A percentile compares a stretch with the other conserved stretches of the same genome.
phyloP scores from a whole-genome alignment of 2,888 invertebrate genomes.

The Drosophila bunnanda region DNA sequence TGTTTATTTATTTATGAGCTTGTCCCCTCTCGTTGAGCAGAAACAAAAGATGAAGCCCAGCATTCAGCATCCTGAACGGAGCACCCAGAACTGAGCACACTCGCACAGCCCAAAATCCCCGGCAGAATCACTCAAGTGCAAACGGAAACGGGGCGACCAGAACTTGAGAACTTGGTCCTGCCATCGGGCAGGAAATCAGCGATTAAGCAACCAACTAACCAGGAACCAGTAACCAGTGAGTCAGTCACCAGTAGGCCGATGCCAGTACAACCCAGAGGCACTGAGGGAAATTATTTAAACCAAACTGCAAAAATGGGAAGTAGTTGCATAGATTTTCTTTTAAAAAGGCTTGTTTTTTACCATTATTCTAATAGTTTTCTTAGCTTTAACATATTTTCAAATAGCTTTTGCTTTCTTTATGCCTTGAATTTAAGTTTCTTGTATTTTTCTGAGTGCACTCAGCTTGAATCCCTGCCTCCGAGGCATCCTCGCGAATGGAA shows the following conservation, averaged over 20 bases:
- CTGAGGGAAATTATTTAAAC: background rate
- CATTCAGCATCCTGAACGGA: slow-evolving; percentile 32
- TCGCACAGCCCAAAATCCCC: too few relatives aligned
- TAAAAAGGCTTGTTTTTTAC: accelerated
- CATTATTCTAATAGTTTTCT: background rate
- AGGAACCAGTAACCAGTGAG: slow-evolving; percentile 33
- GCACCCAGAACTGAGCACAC: slow-evolving; percentile 43
- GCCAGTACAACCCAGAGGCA: background rate
- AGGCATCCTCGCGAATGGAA: slow-evolving; percentile 49
- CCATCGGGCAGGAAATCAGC: slow-evolving; percentile 74
- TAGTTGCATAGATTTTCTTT: background rate
- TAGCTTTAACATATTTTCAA: background rate
- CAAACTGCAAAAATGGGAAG: accelerated
- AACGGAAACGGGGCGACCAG: slow-evolving; percentile 73
- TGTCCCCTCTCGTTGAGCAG: slow-evolving; percentile 65
- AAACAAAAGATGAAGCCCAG: slow-evolving; percentile 66
- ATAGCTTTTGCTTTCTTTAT: too few relatives aligned
- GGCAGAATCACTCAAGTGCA: slow-evolving; percentile 77
- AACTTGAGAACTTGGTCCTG: slow-evolving; percentile 73
- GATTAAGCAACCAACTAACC: slow-evolving; percentile 77
- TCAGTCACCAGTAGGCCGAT: slow-evolving; percentile 31
- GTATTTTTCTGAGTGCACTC: slow-evolving; percentile 26
- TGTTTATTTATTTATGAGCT: slow-evolving; percentile 79
- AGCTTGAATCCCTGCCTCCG: slow-evolving; percentile 55
- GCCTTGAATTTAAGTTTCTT: background rate